A percentile compares a stretch with the other conserved stretches of the same genome.
phyloP scores from a whole-genome alignment of 2,113 vertebrate species.

The Istiophorus platypterus region DNA sequence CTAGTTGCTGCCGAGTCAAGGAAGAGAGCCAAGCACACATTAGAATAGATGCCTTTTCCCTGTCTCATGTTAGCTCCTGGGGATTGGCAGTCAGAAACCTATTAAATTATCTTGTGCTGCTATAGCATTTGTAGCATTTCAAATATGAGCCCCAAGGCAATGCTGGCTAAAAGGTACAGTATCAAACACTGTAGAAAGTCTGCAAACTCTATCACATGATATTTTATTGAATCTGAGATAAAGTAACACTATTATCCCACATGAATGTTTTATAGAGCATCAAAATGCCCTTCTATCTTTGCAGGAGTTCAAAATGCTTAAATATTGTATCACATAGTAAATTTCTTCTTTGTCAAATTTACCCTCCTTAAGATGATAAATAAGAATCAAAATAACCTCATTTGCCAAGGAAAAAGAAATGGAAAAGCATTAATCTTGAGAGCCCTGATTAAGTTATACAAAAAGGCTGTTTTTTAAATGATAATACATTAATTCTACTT shows the following conservation, averaged over 20 bases:
- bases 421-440: not conserved
- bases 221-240: conserved; percentile 31
- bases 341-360: not conserved
- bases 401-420: not conserved
- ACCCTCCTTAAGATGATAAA: not conserved
- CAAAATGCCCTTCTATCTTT: not conserved
- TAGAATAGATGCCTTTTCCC: conserved; percentile 70
- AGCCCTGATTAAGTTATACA: not conserved
- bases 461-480: not conserved
- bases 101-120: conserved; percentile 82
- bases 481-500: not conserved
- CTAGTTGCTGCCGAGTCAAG: conserved; percentile 68
- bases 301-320: not conserved
- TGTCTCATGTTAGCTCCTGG: conserved; percentile 75
- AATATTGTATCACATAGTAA: conserved; percentile 13
- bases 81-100: conserved; percentile 82
- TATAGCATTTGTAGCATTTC: conserved; percentile 75
- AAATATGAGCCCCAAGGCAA: conserved; percentile 74
- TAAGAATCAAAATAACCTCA: conserved; percentile 16
- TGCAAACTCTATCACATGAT: conserved; percentile 31
- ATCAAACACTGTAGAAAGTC: conserved; percentile 56
- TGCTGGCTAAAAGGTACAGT: conserved; percentile 66
- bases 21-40: conserved; percentile 73
- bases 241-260: conserved; percentile 25
- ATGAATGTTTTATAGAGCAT: conserved; percentile 24